These are phyloP conservation scores for Caenorhabditis sp. DNA, from an alignment of 2,888 invertebrate species.

Conservation along the genomic window DNA sequence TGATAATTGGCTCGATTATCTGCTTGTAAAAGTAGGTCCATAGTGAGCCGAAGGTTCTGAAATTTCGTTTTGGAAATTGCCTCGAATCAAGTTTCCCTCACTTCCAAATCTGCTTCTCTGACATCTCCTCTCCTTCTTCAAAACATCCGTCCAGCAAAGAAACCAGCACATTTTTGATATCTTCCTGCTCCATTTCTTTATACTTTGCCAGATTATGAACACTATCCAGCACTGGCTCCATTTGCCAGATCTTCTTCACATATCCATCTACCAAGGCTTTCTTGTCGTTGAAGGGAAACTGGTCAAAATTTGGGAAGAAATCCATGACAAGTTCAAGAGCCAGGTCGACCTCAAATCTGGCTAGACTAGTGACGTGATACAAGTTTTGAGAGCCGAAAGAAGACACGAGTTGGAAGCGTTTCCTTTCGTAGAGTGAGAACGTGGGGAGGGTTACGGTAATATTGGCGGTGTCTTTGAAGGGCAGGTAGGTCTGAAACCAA, in stretches of 20 bases:
- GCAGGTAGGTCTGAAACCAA: neutral
- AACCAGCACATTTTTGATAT: neutral
- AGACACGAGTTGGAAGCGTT: neutral
- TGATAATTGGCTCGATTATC: neutral
- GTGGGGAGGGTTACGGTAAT: neutral
- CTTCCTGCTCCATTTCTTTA: neutral
- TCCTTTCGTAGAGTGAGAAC: neutral
- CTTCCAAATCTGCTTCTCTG: neutral
- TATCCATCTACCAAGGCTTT: neutral
- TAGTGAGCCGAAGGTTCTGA: neutral
- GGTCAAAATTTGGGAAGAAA: neutral
- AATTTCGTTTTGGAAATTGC: neutral
- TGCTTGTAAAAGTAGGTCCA: constrained; percentile 4
- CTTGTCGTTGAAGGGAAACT: neutral
- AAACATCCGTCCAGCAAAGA: neutral
- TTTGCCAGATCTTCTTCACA: neutral
- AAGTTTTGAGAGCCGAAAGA: neutral
- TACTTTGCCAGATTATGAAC: neutral
- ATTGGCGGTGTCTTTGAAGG: neutral
- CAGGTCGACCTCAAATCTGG: neutral
- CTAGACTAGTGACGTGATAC: neutral
- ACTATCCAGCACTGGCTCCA: neutral
- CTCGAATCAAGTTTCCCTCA: neutral
- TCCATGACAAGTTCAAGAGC: neutral
- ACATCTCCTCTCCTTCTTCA: neutral